These are phyloP conservation scores for Phyllotis vaccarum DNA, from an alignment of 2,797 vertebrate genomes.

Conservation along the genomic window DNA sequence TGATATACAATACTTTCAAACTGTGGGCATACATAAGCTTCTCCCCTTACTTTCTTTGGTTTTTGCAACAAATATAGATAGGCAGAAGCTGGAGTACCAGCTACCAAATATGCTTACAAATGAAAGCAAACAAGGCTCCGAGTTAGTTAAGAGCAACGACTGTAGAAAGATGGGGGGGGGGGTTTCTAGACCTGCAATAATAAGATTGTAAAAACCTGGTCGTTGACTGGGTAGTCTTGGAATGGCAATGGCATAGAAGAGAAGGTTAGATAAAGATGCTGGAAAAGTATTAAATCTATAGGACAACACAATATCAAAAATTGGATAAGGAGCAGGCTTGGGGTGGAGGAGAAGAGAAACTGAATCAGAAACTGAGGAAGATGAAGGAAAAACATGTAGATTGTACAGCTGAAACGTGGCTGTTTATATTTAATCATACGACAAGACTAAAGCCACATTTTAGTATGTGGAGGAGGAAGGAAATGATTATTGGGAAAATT, in stretches of 20 bases:
- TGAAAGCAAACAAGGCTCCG: neutral
- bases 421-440: slow-evolving; percentile 13
- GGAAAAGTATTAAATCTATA: slow-evolving; percentile 12
- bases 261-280: neutral
- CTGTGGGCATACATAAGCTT: neutral
- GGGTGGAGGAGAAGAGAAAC: slow-evolving; percentile 48
- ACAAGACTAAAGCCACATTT: slow-evolving; percentile 29
- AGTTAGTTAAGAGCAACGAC: slow-evolving; percentile 36
- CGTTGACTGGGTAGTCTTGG: neutral
- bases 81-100: neutral
- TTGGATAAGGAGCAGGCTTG: slow-evolving; percentile 5
- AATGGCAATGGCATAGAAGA: neutral
- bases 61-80: neutral
- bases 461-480: neutral
- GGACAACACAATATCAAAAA: neutral
- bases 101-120: neutral
- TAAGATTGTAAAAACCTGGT: slow-evolving; percentile 48
- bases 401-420: neutral
- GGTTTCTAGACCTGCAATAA: slow-evolving; percentile 15
- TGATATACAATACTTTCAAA: neutral
- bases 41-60: neutral
- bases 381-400: neutral
- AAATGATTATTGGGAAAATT: neutral
- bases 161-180: slow-evolving; percentile 25
- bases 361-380: neutral